phyloP scores from a whole-genome alignment of 2,113 vertebrate genomes.

The Callorhinus ursinus region DNA sequence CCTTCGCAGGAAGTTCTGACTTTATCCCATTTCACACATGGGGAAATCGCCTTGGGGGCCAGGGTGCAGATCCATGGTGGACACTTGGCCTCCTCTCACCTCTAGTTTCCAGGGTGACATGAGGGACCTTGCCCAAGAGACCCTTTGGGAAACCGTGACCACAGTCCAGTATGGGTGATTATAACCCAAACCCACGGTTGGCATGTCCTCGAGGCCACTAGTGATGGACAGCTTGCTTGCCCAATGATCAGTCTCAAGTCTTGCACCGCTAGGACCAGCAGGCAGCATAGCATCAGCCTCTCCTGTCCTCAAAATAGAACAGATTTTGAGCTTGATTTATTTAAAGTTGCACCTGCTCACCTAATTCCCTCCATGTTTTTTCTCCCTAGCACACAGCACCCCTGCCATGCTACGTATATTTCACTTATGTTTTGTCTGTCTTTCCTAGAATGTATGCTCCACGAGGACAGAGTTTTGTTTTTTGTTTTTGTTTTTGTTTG shows the following conservation, averaged over 20 bases:
- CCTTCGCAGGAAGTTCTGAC: neutral
- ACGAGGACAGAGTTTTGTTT: neutral
- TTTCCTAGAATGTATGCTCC: slow-evolving; percentile 7
- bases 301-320: neutral
- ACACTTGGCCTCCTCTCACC: neutral
- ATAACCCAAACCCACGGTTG: neutral
- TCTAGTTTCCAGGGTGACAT: neutral
- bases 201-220: neutral
- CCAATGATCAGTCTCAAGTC: neutral
- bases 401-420: neutral
- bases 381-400: neutral
- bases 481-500: neutral
- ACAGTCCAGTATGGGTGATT: neutral
- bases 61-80: neutral
- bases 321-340: neutral
- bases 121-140: neutral
- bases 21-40: neutral
- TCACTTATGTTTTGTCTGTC: neutral
- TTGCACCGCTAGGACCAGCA: neutral
- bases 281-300: neutral
- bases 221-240: neutral
- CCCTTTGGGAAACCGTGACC: neutral
- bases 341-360: neutral
- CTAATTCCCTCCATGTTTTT: neutral
- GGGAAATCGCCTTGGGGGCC: neutral